Conservation (phyloP, 1,140 invertebrate species). For the Drosophila truncata region DNA sequence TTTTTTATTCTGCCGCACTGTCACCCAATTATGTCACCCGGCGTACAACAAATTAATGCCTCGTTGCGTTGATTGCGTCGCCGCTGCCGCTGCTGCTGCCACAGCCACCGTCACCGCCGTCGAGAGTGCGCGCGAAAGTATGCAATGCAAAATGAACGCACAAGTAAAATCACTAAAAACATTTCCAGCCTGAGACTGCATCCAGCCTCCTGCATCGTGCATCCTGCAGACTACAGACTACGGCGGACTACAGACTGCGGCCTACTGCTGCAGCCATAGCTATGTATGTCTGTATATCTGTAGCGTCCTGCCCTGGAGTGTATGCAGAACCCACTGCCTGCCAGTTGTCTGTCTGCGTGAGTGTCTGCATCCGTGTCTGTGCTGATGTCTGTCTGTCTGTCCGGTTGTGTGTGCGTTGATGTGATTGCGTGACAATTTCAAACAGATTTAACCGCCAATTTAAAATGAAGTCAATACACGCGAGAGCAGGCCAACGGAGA, state of each 20-base stretch:
- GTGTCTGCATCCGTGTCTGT: slow-evolving; percentile 24
- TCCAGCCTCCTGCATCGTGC: slow-evolving; percentile 2
- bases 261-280: slow-evolving; percentile 10
- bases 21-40: slow-evolving; percentile 83
- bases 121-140: slow-evolving; percentile 70
- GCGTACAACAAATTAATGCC: slow-evolving; percentile 84
- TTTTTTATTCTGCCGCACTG: slow-evolving; percentile 77
- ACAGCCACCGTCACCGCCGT: slow-evolving; percentile 24
- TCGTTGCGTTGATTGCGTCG: slow-evolving; percentile 83
- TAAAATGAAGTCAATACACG: slow-evolving; percentile 84
- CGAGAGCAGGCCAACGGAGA: slow-evolving; percentile 46
- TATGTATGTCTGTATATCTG: slow-evolving; percentile 1
- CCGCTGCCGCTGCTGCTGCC: background rate
- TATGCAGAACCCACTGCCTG: slow-evolving; percentile 28
- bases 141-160: slow-evolving; percentile 66
- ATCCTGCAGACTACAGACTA: slow-evolving; percentile 1
- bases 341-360: slow-evolving; percentile 47
- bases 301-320: slow-evolving; percentile 7
- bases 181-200: slow-evolving; percentile 50
- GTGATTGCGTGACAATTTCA: slow-evolving; percentile 83
- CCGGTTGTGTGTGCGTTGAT: slow-evolving; percentile 49
- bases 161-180: slow-evolving; percentile 81
- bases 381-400: slow-evolving; percentile 38
- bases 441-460: slow-evolving; percentile 85
- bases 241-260: slow-evolving; percentile 15